Conservation (phyloP, 1,140 invertebrate genomes). For the Platyscapa corneri region DNA sequence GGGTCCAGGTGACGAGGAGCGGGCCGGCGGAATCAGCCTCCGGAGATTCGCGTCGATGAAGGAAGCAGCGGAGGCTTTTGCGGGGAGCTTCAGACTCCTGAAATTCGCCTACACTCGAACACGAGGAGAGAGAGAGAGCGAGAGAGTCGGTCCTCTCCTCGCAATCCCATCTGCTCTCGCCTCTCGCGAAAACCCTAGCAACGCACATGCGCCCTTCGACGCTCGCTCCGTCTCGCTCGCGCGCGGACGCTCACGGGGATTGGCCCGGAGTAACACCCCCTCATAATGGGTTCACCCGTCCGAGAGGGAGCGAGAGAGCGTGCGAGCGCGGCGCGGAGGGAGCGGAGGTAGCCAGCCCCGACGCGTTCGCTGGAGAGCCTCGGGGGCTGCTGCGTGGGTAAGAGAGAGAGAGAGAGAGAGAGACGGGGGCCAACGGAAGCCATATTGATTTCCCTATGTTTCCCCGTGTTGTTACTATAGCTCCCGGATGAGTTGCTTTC, state of each 20-base stretch:
- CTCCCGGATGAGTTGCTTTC: constrained; percentile 63
- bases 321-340: constrained; percentile 46
- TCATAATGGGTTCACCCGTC: constrained; percentile 75
- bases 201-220: constrained; percentile 74
- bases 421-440: constrained; percentile 71
- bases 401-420: not conserved
- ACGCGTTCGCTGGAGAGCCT: constrained; percentile 6
- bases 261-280: constrained; percentile 75
- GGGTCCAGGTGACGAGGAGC: too few species aligned
- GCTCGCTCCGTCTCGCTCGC: constrained; percentile 59
- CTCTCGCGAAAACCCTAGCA: constrained; percentile 67
- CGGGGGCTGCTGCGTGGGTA: constrained; percentile 20
- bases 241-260: constrained; percentile 70
- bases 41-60: too few species aligned
- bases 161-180: constrained; percentile 3
- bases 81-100: constrained; percentile 29
- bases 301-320: constrained; percentile 62
- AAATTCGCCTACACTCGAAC: constrained; percentile 12
- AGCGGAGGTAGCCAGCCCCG: constrained; percentile 34
- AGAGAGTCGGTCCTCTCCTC: not conserved
- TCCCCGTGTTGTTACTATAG: constrained; percentile 75
- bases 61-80: too few species aligned
- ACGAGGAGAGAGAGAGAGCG: too few species aligned
- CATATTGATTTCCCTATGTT: constrained; percentile 77
- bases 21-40: too few species aligned